Evolutionary conservation across 1,140 invertebrate species (phyloP), one percentile per base, ranked within the genome.

Genomic region (Sinella curviseta): DNA sequence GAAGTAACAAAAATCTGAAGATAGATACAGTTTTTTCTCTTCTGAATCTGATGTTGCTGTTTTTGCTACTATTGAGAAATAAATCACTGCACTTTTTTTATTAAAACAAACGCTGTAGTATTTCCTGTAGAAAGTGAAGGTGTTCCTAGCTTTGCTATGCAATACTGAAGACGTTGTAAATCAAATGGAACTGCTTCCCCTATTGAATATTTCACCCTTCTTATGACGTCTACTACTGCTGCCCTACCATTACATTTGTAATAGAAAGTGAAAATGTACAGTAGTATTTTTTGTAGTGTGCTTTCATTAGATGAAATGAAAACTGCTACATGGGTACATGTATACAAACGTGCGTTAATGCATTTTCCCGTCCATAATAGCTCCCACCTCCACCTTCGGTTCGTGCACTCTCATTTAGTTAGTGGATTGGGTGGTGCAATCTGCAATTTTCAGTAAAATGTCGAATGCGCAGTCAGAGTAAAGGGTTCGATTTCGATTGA

Each of bases 61-160:
- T 70, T 70, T 70, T 33, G 30, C 65, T 70, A 8, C 28, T 33
- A 70, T 70, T 70, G 26, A 70, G 28, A 70, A 33, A 70, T 70
- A 70, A 70, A 70, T 70, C 65, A 70, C 65, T 70, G 24, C 55
- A 60, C 55, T 70, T 70, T 70, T 60, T 70, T 70, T 70, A 70
- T 70, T 70, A 70, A 70, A 70, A 70, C 65, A 70, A 70, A 70
- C 65, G 65, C n/a, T n/a, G n/a, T 70, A 70, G 31, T 70, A 70
- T 70, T 70, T 70, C 65, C 65, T 70, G 28, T n/a, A 70, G 57
- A 48, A 48, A 48, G 8, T 20, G 39, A 12, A 12, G 57, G 65
- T n/a, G 65, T 33, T 70, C 30, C 39, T 48, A 48, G 8, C 20
- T 48, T 48, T 60, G 8, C 14, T 26, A n/a, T 60, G 57, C 4